A percentile compares a stretch with the other conserved stretches of the same genome.
Evolutionary conservation across 2,113 vertebrate genomes (phyloP).

Genomic region (Notothenia rossii): DNA sequence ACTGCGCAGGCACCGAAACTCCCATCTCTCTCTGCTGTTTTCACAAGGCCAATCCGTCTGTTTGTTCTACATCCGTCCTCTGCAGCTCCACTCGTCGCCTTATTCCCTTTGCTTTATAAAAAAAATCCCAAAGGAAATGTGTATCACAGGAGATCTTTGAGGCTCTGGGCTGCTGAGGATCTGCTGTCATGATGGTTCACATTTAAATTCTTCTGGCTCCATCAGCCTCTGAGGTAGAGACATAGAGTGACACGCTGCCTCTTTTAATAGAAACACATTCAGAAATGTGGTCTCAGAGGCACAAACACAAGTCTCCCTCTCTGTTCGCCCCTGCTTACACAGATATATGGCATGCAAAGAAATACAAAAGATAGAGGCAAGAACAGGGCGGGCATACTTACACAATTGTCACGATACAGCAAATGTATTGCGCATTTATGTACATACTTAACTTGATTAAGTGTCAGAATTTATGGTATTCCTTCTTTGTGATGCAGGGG

Average conservation of each 20-base stretch:
- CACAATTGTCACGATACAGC: neutral
- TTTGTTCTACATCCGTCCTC: constrained; percentile 14
- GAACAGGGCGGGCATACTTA: neutral
- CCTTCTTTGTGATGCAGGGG: neutral
- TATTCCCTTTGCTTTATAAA: constrained; percentile 31
- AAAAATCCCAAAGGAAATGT: constrained; percentile 26
- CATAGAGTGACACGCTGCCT: neutral
- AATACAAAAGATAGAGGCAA: neutral
- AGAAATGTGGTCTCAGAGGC: constrained; percentile 10
- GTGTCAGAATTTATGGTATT: neutral
- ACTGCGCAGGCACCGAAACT: neutral
- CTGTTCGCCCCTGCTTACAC: neutral
- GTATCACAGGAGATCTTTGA: constrained; percentile 49
- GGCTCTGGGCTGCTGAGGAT: constrained; percentile 26
- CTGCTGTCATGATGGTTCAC: constrained; percentile 17
- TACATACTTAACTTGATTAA: neutral
- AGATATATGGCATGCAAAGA: neutral
- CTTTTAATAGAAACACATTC: neutral
- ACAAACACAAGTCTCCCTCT: neutral
- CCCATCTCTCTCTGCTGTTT: neutral
- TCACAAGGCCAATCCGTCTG: neutral
- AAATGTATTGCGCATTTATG: neutral
- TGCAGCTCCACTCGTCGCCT: neutral
- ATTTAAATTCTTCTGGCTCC: constrained; percentile 17
- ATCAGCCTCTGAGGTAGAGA: constrained; percentile 22